Base-by-base conservation (phyloP, 2,888 invertebrate genomes). In the Drosophila niveifrons region DNA sequence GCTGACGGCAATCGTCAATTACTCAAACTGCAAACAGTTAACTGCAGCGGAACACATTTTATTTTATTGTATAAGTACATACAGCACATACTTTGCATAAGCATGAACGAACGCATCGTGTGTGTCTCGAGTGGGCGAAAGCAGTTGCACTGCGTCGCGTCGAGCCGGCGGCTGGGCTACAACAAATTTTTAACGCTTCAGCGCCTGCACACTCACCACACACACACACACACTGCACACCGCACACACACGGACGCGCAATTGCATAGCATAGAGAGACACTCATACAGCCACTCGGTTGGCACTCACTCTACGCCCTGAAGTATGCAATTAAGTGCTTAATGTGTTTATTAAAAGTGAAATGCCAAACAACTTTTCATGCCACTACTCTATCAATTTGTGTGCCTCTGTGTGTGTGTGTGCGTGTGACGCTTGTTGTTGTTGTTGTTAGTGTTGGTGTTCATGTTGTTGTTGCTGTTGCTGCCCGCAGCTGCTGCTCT, bases 281-380 rank as follows among this genome's bases (percentile, higher is more conserved):
- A 57, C 39, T 9, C 63, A 46, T 36, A 39, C 46, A 44, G n/a
- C 9, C 61, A 39, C 53, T 50, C 64, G 13, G 44, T 29, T 39
- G 51, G 41, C 52, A 66, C 39, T 15, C 56, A 55, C 52, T 63
- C 46, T 55, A 18, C 51, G 17, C 62, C 34, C 69, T 70, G 66
- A 78, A 78, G 78, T 73, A 72, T 62, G 70, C 78, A 80, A 82
- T 80, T 80, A 82, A 85, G 78, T 78, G 69, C 76, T 82, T 80
- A 76, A 85, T 75, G 78, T 82, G 80, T 85, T 85, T 83, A 80
- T 83, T 80, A 83, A 83, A 85, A 83, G 73, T 75, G 85, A 78
- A 81, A 85, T 75, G 75, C 57, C 78, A 82, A 78, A 82, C 85
- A 80, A 67, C 69, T 67, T 70, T 61, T 66, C 57, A 75, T 66